Percentiles rank a stretch among this genome's conserved stretches.
Conservation (phyloP, 2,113 vertebrate species). For the Pelmatolapia mariae region DNA sequence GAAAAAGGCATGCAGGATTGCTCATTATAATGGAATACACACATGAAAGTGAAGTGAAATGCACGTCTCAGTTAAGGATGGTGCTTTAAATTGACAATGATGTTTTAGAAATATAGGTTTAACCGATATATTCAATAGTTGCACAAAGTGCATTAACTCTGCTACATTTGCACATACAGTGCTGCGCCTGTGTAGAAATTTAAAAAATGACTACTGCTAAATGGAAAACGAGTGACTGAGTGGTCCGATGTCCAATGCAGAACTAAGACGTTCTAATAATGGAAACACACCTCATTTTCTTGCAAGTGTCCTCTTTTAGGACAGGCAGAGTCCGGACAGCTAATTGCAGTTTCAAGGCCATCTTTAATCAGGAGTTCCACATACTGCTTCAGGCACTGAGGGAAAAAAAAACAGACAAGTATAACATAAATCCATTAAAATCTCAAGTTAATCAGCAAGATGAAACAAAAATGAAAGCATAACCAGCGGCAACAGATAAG, state of each 20-base stretch:
- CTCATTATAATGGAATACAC: neutral
- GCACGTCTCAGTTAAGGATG: neutral
- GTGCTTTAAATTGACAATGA: neutral
- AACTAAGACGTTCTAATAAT: neutral
- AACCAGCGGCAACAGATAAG: neutral
- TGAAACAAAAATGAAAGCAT: neutral
- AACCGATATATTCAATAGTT: neutral
- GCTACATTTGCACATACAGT: neutral
- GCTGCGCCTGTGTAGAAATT: neutral
- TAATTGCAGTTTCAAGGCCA: conserved; percentile 94
- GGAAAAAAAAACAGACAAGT: conserved; percentile 7
- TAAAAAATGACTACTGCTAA: neutral
- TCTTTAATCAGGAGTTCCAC: conserved; percentile 98
- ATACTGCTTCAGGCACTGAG: conserved; percentile 98
- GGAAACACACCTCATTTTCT: conserved; percentile 83
- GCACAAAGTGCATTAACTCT: neutral
- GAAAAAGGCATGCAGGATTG: neutral
- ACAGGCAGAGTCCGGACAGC: conserved; percentile 95
- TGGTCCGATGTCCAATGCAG: neutral
- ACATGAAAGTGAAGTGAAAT: neutral
- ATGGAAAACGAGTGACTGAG: neutral
- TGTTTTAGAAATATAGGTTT: neutral
- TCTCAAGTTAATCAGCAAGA: neutral
- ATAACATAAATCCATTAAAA: neutral
- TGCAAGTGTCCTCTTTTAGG: conserved; percentile 91